Evolutionary conservation across 2,797 vertebrate species (phyloP).

Genomic region (Gambusia yucatana): DNA sequence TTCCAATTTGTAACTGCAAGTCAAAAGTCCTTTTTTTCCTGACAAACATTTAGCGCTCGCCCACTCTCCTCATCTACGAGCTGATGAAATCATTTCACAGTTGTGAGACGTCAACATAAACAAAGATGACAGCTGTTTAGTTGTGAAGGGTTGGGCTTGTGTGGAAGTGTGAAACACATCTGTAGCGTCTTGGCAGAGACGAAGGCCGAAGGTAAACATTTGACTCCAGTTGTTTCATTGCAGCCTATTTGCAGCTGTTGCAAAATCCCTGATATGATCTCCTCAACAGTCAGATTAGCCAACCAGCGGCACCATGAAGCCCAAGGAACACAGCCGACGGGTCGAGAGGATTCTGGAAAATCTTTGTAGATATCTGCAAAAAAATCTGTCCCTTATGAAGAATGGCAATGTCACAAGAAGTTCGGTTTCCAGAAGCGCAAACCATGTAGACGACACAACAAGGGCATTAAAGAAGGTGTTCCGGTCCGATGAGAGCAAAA

Average conservation of each 20-base stretch:
- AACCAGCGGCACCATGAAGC: neutral
- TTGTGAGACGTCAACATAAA: neutral
- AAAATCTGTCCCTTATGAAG: neutral
- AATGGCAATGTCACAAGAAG: neutral
- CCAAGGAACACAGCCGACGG: neutral
- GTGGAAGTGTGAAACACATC: neutral
- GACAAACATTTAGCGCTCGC: neutral
- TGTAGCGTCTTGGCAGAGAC: neutral
- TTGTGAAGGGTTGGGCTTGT: neutral
- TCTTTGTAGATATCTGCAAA: neutral
- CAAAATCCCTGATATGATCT: neutral
- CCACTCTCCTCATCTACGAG: neutral
- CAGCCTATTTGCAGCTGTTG: neutral
- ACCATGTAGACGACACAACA: too few relatives aligned
- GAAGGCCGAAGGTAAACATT: neutral
- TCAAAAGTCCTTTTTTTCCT: neutral
- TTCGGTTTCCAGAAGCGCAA: neutral
- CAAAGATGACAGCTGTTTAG: neutral
- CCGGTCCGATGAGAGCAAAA: neutral
- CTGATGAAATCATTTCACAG: neutral
- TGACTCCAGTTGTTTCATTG: neutral
- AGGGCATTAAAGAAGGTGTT: neutral
- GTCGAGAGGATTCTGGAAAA: neutral
- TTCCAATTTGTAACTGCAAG: neutral
- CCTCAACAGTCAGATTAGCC: neutral